phyloP scores from a whole-genome alignment of 2,888 invertebrate genomes.

The Amiota mariae region DNA sequence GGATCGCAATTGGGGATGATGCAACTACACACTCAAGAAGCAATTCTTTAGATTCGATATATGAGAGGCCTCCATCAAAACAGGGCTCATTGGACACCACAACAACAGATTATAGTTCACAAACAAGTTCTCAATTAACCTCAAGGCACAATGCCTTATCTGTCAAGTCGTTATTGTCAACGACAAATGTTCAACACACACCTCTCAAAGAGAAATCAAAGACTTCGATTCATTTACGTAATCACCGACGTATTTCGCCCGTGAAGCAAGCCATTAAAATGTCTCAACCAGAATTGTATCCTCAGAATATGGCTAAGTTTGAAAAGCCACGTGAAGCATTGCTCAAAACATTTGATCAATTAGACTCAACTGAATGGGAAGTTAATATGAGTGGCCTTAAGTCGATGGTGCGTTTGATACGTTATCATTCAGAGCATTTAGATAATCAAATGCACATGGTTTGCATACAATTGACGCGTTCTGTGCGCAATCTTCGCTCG shows the following conservation, averaged over 20 bases:
- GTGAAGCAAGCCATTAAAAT: slow-evolving; percentile 68
- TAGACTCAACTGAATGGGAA: slow-evolving; percentile 88
- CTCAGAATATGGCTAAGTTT: slow-evolving; percentile 74
- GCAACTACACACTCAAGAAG: slow-evolving; percentile 46
- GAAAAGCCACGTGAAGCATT: slow-evolving; percentile 80
- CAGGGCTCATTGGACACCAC: slow-evolving; percentile 50
- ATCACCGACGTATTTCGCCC: slow-evolving; percentile 68
- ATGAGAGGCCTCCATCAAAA: slow-evolving; percentile 55
- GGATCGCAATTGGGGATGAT: slow-evolving; percentile 28
- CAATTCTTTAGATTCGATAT: slow-evolving; percentile 65
- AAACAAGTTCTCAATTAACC: slow-evolving; percentile 55
- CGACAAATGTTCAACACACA: slow-evolving; percentile 44
- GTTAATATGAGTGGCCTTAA: slow-evolving; percentile 83
- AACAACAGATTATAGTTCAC: slow-evolving; percentile 66
- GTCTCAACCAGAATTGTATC: slow-evolving; percentile 65
- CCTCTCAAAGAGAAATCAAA: slow-evolving; percentile 70
- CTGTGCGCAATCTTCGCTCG: slow-evolving; percentile 92
- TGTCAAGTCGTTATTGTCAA: slow-evolving; percentile 44
- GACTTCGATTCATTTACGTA: slow-evolving; percentile 67
- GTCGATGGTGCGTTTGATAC: slow-evolving; percentile 80
- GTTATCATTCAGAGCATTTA: slow-evolving; percentile 79
- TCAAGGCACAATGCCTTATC: slow-evolving; percentile 40
- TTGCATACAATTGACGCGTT: slow-evolving; percentile 81
- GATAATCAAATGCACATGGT: slow-evolving; percentile 81
- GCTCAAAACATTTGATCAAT: slow-evolving; percentile 78